Evolutionary conservation across 2,113 vertebrate species (phyloP).

Genomic region (Gavia stellata): DNA sequence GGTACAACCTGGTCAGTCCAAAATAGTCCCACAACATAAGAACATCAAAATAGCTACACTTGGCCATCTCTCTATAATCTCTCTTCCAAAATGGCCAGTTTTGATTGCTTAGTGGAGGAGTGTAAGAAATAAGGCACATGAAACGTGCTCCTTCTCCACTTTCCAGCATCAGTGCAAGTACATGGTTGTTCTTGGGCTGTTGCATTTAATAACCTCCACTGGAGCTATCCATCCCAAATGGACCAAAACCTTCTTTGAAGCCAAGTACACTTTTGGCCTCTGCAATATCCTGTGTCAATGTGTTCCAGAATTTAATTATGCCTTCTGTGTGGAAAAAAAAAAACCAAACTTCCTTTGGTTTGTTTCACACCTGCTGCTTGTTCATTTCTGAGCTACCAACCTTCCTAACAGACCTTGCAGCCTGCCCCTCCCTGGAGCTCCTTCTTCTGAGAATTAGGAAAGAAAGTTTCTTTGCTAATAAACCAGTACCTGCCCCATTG

Average conservation of each 20-base stretch:
- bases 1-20: not conserved
- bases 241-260: not conserved
- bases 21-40: not conserved
- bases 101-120: not conserved
- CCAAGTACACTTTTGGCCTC: not conserved
- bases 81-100: not conserved
- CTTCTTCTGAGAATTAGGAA: slow-evolving; percentile 50
- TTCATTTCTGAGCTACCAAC: not conserved
- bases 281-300: not conserved
- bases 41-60: not conserved
- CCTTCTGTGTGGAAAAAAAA: not conserved
- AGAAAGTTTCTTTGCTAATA: slow-evolving; percentile 30
- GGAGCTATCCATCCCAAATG: not conserved
- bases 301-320: not conserved
- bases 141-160: not conserved
- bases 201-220: not conserved
- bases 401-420: not conserved
- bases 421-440: not conserved
- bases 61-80: not conserved
- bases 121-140: not conserved
- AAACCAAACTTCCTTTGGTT: not conserved
- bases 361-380: not conserved
- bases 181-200: not conserved
- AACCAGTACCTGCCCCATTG: not conserved
- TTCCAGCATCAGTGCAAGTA: not conserved